A percentile compares a stretch with the other conserved stretches of the same genome.
These are phyloP conservation scores for Mythimna impura DNA, from an alignment of 2,888 invertebrate genomes.

Conservation along the genomic window DNA sequence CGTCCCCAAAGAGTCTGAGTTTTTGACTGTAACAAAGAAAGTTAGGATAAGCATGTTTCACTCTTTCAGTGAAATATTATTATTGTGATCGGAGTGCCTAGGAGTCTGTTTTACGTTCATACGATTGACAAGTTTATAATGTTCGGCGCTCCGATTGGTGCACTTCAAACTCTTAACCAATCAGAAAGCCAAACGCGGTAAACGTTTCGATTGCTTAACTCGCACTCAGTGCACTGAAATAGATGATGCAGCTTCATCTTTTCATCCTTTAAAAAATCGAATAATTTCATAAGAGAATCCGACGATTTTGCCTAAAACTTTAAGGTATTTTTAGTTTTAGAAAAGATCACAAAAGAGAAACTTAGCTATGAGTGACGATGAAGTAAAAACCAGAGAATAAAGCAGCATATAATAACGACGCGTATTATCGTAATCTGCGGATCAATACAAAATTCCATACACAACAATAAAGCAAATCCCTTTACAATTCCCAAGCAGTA, in stretches of 20 bases:
- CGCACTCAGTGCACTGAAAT: too few species aligned
- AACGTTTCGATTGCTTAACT: too few species aligned
- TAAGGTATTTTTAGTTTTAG: not conserved
- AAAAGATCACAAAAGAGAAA: too few species aligned
- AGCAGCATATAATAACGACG: not conserved
- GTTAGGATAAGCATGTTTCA: not conserved
- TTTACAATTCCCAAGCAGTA: not conserved
- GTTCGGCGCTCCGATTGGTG: too few species aligned
- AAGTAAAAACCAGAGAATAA: not conserved
- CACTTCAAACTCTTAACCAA: not conserved
- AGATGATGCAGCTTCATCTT: too few species aligned
- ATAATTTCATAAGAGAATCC: not conserved
- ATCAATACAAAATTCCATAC: not conserved
- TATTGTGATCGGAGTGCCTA: too few species aligned
- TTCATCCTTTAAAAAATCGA: not conserved
- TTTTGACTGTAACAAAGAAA: slow-evolving; percentile 91
- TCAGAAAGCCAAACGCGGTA: not conserved
- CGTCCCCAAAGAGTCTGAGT: slow-evolving; percentile 93
- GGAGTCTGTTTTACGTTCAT: too few species aligned
- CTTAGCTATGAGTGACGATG: too few species aligned
- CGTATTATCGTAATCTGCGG: not conserved
- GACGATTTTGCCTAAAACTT: not conserved
- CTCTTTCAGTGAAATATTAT: too few species aligned
- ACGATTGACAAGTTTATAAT: not conserved
- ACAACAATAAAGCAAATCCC: slow-evolving; percentile 1